Evolutionary conservation across 2,888 invertebrate species (phyloP).

Genomic region (Drosophila rellima): DNA sequence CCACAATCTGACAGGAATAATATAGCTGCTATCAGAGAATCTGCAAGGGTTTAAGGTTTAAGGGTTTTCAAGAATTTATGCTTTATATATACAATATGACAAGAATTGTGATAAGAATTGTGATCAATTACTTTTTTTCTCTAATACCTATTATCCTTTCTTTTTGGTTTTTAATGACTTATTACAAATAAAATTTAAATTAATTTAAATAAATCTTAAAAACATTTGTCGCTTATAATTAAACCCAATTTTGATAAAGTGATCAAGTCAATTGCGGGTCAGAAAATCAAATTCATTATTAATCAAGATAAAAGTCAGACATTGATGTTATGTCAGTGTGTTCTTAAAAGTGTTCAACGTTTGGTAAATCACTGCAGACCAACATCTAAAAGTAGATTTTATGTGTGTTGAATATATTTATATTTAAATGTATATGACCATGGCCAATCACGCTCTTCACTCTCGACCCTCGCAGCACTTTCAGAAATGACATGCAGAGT

Average conservation of each 20-base stretch:
- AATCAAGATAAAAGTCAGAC: not conserved
- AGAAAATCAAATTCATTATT: conserved; percentile 1
- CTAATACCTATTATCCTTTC: too few species aligned
- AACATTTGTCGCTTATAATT: not conserved
- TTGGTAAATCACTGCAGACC: not conserved
- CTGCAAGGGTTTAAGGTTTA: too few species aligned
- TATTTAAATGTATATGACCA: not conserved
- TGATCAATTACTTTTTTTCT: too few species aligned
- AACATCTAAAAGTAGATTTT: conserved; percentile 4
- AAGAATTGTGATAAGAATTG: too few species aligned
- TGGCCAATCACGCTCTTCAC: conserved; percentile 14
- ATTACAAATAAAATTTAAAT: too few species aligned
- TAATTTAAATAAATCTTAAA: not conserved
- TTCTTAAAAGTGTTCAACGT: not conserved
- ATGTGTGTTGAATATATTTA: conserved; percentile 4
- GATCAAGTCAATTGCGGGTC: not conserved
- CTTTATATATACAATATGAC: too few species aligned
- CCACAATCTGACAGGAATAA: too few species aligned
- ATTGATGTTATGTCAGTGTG: not conserved
- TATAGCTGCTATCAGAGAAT: too few species aligned
- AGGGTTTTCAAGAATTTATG: too few species aligned
- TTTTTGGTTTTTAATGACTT: too few species aligned
- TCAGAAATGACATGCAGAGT: conserved; percentile 71
- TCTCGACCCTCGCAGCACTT: conserved; percentile 10
- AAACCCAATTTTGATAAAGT: not conserved